These are phyloP conservation scores for Choreutis nemorana DNA, from an alignment of 2,888 invertebrate species.

Conservation along the genomic window DNA sequence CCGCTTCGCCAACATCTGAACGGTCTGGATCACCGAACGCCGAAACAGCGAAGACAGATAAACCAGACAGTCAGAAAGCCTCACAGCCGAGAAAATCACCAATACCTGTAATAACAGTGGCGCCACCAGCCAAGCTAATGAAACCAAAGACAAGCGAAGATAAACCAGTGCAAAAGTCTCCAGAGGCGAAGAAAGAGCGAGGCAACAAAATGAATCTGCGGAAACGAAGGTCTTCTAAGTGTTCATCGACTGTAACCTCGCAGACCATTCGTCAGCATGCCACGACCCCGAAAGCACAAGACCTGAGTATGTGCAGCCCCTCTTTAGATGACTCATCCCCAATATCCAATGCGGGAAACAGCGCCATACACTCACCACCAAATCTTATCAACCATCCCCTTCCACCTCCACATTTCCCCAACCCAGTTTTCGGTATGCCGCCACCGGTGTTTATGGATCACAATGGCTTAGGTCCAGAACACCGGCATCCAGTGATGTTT, in stretches of 20 bases:
- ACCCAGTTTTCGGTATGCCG: slow-evolving; percentile 49
- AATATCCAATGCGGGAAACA: slow-evolving; percentile 32
- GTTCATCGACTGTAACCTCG: slow-evolving; percentile 50
- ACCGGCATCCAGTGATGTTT: slow-evolving; percentile 46
- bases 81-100: slow-evolving; percentile 47
- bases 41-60: slow-evolving; percentile 32
- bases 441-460: slow-evolving; percentile 44
- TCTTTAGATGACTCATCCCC: slow-evolving; percentile 45
- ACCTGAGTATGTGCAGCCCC: slow-evolving; percentile 49
- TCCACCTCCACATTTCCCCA: slow-evolving; percentile 36
- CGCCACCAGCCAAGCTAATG: slow-evolving; percentile 73
- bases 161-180: slow-evolving; percentile 34
- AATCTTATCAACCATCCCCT: slow-evolving; percentile 32
- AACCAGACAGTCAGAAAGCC: slow-evolving; percentile 28
- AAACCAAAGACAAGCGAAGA: slow-evolving; percentile 49
- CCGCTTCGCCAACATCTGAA: slow-evolving; percentile 67
- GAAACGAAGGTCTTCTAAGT: slow-evolving; percentile 50
- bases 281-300: slow-evolving; percentile 52
- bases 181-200: slow-evolving; percentile 52
- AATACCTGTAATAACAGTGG: slow-evolving; percentile 70
- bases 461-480: slow-evolving; percentile 28
- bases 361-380: slow-evolving; percentile 46
- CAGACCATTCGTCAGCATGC: slow-evolving; percentile 40
- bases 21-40: slow-evolving; percentile 62
- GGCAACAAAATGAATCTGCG: slow-evolving; percentile 51